Conservation (phyloP, 2,797 vertebrate genomes). For the Platalea minor region DNA sequence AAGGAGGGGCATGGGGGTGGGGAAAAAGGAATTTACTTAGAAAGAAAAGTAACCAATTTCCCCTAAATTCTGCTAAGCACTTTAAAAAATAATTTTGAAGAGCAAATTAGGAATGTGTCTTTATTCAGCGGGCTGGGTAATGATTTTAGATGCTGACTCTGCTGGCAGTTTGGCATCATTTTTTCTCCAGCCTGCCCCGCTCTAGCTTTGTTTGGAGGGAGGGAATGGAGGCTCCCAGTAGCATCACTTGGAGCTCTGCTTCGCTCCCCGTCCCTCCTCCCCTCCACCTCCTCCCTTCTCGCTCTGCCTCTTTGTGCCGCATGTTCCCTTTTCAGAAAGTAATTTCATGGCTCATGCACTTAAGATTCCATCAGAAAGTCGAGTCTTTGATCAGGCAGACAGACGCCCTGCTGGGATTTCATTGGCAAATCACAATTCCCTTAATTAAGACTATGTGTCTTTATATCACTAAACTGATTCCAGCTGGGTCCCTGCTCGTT, state of each 20-base stretch:
- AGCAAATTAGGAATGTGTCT: not conserved
- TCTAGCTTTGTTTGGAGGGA: slow-evolving; percentile 30
- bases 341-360: slow-evolving; percentile 83
- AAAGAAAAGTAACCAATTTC: not conserved
- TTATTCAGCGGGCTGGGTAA: not conserved
- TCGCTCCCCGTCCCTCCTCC: not conserved
- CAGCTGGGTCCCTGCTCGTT: slow-evolving; percentile 57
- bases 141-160: slow-evolving; percentile 17
- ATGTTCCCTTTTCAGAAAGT: slow-evolving; percentile 70
- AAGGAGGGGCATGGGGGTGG: not conserved
- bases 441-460: slow-evolving; percentile 81
- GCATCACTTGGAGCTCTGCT: slow-evolving; percentile 1
- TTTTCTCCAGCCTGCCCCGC: not conserved
- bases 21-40: not conserved
- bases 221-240: slow-evolving; percentile 15
- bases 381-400: slow-evolving; percentile 74
- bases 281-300: not conserved
- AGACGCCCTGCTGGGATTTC: slow-evolving; percentile 76
- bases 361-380: slow-evolving; percentile 80
- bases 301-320: slow-evolving; percentile 1
- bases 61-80: not conserved
- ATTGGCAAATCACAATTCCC: slow-evolving; percentile 79
- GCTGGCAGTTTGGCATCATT: not conserved
- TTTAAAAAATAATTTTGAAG: slow-evolving; percentile 1
- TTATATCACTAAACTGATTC: slow-evolving; percentile 70